Evolutionary conservation across 2,888 invertebrate genomes (phyloP), one percentile per base, ranked within the genome.

Genomic region (Calliscelio sp.): DNA sequence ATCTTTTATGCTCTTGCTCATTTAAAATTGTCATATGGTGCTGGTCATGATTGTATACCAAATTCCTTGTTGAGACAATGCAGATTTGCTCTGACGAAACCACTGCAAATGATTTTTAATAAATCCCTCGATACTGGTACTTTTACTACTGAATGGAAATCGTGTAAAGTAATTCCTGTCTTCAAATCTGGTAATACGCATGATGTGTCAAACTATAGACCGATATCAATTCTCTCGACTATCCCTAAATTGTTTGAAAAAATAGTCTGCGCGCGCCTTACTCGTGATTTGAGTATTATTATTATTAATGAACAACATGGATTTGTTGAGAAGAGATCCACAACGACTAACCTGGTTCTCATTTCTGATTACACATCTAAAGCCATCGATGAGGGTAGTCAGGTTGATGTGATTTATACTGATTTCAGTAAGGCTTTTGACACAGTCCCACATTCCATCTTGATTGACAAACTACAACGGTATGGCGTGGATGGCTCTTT

Each of bases 341-440:
- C 85, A 20, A 53, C 78, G 10, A 81, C 85, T 14, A 87, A 85
- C 35, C 35, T 88, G 2, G 22, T 61, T n/a, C 38, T 71, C 5
- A 80, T 86, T 11, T 80, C 82, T 8, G 44, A 85, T 32, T 85
- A 82, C 78, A 70, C 88, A 14, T 77, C 78, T 44, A 24, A 59
- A 14, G 24, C 44, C 10, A 55, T 88, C 8, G 85, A 87, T 25
- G 53, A 46, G 22, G 44, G 63, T 24, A n/a, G 28, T 32, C 79
- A 86, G 61, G 79, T 86, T 14, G 84, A 86, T 51, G 82, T 65
- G 3, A 75, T 79, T 8, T 87, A 87, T 22, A 84, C 80, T 0
- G 86, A 85, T 44, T 86, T 89, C 16, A 55, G 38, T 1, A 87
- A 89, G 32, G 88, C 89, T 1, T 89, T 87, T 66, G 87, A 88